A percentile compares a stretch with the other conserved stretches of the same genome.
These are phyloP conservation scores for Diadegma fenestrale DNA, from an alignment of 2,888 invertebrate species.

Conservation along the genomic window DNA sequence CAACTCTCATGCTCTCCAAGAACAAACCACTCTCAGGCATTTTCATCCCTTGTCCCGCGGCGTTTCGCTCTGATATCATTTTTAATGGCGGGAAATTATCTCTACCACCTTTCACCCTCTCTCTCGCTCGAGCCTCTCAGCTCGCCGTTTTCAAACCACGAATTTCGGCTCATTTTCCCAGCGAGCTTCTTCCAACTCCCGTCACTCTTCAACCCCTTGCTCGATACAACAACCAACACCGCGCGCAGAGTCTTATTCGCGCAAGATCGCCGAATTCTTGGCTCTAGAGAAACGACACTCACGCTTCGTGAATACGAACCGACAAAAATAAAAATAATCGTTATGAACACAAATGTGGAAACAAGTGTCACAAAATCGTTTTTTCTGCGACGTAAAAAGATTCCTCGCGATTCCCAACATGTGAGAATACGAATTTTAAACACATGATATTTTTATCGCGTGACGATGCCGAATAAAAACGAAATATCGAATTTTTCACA, in stretches of 20 bases:
- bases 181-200: slow-evolving; percentile 20
- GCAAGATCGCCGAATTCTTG: neutral
- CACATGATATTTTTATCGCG: neutral
- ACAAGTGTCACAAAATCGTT: neutral
- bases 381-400: too few species aligned
- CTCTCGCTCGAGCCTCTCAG: slow-evolving; percentile 19
- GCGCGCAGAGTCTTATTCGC: neutral
- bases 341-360: neutral
- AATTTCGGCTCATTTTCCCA: neutral
- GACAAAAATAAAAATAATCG: neutral
- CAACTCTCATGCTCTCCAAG: slow-evolving; percentile 38
- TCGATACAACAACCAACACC: slow-evolving; percentile 5
- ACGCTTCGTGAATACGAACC: neutral
- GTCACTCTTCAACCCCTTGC: slow-evolving; percentile 15
- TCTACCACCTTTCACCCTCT: slow-evolving; percentile 71
- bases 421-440: too few species aligned
- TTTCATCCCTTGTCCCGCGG: slow-evolving; percentile 80
- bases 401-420: too few species aligned
- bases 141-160: neutral
- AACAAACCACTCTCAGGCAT: slow-evolving; percentile 70
- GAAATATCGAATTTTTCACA: too few species aligned
- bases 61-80: slow-evolving; percentile 82
- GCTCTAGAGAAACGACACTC: neutral
- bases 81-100: slow-evolving; percentile 84
- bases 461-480: neutral